These are phyloP conservation scores for Arnoldichthys spilopterus DNA, from an alignment of 2,797 vertebrate species.

Conservation along the genomic window DNA sequence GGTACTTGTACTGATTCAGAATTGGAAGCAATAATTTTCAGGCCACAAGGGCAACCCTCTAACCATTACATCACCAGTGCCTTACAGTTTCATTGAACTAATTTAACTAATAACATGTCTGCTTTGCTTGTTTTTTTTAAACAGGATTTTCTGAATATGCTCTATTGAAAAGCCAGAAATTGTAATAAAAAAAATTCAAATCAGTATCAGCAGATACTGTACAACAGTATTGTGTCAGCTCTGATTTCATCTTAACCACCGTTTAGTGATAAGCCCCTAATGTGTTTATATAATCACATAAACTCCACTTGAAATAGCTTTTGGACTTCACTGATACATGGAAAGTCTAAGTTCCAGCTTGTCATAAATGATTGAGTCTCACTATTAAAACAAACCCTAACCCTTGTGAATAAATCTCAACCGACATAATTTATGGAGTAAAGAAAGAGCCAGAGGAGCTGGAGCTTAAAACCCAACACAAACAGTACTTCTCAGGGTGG, in stretches of 20 bases:
- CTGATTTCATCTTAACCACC: constrained; percentile 16
- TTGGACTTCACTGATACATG: neutral
- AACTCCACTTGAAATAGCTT: constrained; percentile 23
- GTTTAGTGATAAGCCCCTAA: constrained; percentile 37
- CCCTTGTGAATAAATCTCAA: constrained; percentile 55
- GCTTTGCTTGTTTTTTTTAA: no score
- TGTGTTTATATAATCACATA: constrained; percentile 45
- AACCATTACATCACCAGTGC: no score
- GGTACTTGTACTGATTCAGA: no score
- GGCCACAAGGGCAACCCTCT: no score
- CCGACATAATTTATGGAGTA: constrained; percentile 35
- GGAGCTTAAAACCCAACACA: constrained; percentile 51
- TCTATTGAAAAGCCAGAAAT: no score
- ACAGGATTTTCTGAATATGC: no score
- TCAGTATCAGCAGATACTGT: no score
- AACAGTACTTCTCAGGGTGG: constrained; percentile 47
- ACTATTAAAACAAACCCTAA: constrained; percentile 53
- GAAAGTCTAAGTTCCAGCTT: neutral
- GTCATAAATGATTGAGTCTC: constrained; percentile 63
- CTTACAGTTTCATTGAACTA: no score
- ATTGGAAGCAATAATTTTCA: no score
- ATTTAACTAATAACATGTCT: no score
- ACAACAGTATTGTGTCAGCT: neutral
- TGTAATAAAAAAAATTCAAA: no score
- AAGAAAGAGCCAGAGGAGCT: constrained; percentile 32